Evolutionary conservation across 2,797 vertebrate species (phyloP), one percentile per base, ranked within the genome.

Genomic region (Manis crassicaudata): DNA sequence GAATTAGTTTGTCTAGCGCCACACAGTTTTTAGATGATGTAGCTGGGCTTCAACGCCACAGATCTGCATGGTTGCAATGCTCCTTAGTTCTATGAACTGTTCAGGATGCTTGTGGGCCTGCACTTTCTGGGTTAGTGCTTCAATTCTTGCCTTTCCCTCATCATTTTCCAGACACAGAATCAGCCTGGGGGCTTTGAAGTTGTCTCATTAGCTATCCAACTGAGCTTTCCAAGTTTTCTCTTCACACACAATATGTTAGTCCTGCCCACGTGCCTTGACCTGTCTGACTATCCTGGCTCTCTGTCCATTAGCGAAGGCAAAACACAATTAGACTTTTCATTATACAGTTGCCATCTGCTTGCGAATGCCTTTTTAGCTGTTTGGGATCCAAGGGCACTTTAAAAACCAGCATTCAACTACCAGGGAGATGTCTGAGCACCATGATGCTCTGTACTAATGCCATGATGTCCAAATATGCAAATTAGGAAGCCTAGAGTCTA

Each of bases 271-370:
- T 93, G 63, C 63, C 65, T 93, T 97, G 63, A 96, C 94, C 72
- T 97, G 68, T 73, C 93, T 95, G 52, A 46, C 76, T 90, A 46
- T 95, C 40, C 92, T 85, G 92, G 72, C 50, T 95, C 21, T 92
- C 37, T 91, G 72, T 94, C 72, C 77, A 68, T 94, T 93, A 94
- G 58, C 79, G 77, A 95, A 95, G 68, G 90, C 81, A 97, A 94
- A 97, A 97, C 94, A 95, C 81, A 94, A 97, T 96, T 96, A 79
- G 85, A 95, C 63, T 97, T 96, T 88, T 93, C 73, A 95, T 97
- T 87, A 95, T 84, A 97, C 81, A 80, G 25, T 93, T 73, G 52
- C 96, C 92, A 96, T 97, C 97, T 97, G 94, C 75, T 96, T 94
- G 92, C 8, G 20, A 95, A 82, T 94, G 73, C 37, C 89, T 93